These are phyloP conservation scores for Hypomecis punctinalis DNA, from an alignment of 2,888 invertebrate species.

Conservation along the genomic window DNA sequence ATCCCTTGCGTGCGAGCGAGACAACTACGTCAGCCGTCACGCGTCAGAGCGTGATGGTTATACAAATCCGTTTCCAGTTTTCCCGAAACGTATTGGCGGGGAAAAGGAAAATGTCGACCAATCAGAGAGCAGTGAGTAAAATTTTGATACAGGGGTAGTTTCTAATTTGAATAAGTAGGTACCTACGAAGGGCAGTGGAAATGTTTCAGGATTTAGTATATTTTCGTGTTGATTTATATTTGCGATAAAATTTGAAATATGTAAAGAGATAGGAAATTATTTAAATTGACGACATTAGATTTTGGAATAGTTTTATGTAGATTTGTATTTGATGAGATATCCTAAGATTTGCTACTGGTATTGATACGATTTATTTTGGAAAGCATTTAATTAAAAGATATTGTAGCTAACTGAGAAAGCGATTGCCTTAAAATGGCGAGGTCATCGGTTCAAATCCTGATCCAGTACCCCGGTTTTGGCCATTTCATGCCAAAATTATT, in stretches of 20 bases:
- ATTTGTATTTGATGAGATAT: neutral
- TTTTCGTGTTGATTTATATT: slow-evolving; percentile 29
- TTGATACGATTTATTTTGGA: too few species aligned
- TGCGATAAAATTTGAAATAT: slow-evolving; percentile 12
- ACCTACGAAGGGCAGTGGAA: slow-evolving; percentile 19
- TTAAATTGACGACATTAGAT: neutral
- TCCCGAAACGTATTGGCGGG: slow-evolving; percentile 66
- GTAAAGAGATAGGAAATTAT: slow-evolving; percentile 9
- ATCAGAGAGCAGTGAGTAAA: slow-evolving; percentile 49
- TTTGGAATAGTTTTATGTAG: neutral
- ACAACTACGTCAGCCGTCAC: slow-evolving; percentile 47
- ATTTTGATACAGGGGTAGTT: slow-evolving; percentile 47
- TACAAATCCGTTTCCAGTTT: slow-evolving; percentile 66
- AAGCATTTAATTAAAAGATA: too few species aligned
- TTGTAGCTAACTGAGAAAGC: too few species aligned
- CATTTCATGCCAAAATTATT: too few species aligned
- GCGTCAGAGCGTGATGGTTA: slow-evolving; percentile 59
- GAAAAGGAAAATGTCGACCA: slow-evolving; percentile 60
- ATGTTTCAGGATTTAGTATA: slow-evolving; percentile 14
- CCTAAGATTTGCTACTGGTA: neutral
- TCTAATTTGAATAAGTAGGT: slow-evolving; percentile 36
- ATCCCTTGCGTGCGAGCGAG: slow-evolving; percentile 69
- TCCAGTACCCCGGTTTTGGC: too few species aligned
- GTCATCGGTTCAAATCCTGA: too few species aligned
- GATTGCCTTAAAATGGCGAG: too few species aligned